These are phyloP conservation scores for Omphaloscelis lunosa DNA, from an alignment of 2,888 invertebrate genomes.

Conservation along the genomic window DNA sequence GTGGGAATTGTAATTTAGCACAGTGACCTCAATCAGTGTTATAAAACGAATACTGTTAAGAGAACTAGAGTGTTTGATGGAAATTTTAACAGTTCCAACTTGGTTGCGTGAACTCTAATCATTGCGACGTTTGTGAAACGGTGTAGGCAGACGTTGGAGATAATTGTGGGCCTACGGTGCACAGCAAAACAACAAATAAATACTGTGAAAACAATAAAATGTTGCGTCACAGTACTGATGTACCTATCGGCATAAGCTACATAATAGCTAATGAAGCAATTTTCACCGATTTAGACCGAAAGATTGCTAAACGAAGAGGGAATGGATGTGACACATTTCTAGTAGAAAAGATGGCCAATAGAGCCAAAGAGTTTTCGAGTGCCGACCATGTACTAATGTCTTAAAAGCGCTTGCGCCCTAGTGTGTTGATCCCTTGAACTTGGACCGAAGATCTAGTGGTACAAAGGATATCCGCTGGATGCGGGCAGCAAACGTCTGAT, in stretches of 20 bases:
- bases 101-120: neutral
- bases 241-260: no score
- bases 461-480: neutral
- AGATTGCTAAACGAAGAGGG: neutral
- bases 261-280: neutral
- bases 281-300: no score
- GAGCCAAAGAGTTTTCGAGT: neutral
- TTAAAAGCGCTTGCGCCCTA: no score
- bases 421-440: no score
- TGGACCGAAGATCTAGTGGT: neutral
- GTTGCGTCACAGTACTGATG: no score
- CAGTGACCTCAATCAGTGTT: slow-evolving; percentile 28
- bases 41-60: slow-evolving; percentile 25
- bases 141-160: neutral
- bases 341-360: neutral
- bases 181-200: no score
- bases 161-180: neutral
- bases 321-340: neutral
- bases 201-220: no score
- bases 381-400: no score
- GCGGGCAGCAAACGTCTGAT: neutral
- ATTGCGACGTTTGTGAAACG: neutral
- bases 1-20: slow-evolving; percentile 30
- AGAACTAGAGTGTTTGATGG: slow-evolving; percentile 25
- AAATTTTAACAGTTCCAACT: slow-evolving; percentile 3